Evolutionary conservation across 2,113 vertebrate species (phyloP).

Genomic region (Ceyx cyanopectus): DNA sequence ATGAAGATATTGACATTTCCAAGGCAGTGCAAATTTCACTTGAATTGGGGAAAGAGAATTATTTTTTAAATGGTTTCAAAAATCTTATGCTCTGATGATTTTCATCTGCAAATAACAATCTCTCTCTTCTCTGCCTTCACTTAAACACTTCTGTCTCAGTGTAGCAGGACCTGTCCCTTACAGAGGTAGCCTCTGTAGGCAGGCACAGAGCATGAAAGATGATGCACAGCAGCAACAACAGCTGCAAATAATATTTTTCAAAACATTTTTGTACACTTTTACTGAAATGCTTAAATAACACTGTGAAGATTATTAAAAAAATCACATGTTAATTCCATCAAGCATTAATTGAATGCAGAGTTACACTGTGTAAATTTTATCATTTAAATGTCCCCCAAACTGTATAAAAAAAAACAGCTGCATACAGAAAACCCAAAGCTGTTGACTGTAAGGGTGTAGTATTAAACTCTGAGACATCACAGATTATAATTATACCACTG

Average conservation of each 20-base stretch:
- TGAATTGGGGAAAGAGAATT: neutral
- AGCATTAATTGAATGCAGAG: neutral
- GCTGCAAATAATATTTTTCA: neutral
- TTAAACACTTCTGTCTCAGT: neutral
- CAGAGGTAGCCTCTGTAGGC: neutral
- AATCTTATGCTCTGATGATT: neutral
- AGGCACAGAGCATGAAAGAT: neutral
- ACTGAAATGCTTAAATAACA: constrained; percentile 6
- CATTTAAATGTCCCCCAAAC: neutral
- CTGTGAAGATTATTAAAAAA: neutral
- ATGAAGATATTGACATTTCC: constrained; percentile 43
- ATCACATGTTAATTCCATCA: neutral
- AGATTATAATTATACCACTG: neutral
- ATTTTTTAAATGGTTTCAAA: neutral
- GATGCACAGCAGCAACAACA: neutral
- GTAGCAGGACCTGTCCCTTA: neutral
- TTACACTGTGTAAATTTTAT: neutral
- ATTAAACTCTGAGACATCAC: neutral
- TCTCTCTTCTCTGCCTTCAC: neutral
- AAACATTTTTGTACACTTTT: constrained; percentile 23
- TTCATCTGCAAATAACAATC: neutral
- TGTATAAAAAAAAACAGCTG: neutral
- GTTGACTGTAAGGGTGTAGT: neutral
- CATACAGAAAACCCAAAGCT: neutral
- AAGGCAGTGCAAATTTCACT: neutral